phyloP scores from a whole-genome alignment of 2,797 vertebrate species.

The Galaxias olidus region DNA sequence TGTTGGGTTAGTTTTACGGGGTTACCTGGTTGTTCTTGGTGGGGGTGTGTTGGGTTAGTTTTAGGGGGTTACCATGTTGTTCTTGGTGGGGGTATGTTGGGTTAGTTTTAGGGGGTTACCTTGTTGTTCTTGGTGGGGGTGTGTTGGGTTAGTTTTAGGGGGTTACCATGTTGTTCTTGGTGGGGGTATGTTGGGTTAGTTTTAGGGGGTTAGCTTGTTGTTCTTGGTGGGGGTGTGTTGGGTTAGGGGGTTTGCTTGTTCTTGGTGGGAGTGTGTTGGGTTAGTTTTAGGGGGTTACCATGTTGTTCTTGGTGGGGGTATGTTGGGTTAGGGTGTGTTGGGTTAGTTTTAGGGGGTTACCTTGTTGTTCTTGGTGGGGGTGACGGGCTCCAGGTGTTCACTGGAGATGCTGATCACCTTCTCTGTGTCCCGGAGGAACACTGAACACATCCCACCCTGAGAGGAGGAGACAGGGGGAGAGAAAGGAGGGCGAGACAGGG shows the following conservation, averaged over 20 bases:
- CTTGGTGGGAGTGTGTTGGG: neutral
- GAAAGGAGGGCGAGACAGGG: too few relatives aligned
- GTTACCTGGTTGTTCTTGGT: too few relatives aligned
- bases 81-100: too few relatives aligned
- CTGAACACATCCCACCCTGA: conserved; percentile 92
- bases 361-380: conserved; percentile 93
- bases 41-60: too few relatives aligned
- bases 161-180: too few relatives aligned
- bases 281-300: neutral
- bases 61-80: too few relatives aligned
- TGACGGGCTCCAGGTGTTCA: conserved; percentile 91
- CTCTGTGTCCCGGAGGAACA: conserved; percentile 90
- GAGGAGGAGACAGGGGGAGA: neutral
- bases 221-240: neutral
- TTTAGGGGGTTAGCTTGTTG: neutral
- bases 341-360: too few relatives aligned
- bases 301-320: neutral
- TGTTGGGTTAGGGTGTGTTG: neutral
- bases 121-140: too few relatives aligned
- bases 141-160: too few relatives aligned
- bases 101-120: too few relatives aligned
- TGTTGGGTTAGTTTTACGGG: too few relatives aligned
- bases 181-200: too few relatives aligned
- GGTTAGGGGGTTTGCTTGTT: neutral
- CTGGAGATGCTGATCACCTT: conserved; percentile 94